phyloP scores from a whole-genome alignment of 2,888 invertebrate species.

The Cepaea hortensis region DNA sequence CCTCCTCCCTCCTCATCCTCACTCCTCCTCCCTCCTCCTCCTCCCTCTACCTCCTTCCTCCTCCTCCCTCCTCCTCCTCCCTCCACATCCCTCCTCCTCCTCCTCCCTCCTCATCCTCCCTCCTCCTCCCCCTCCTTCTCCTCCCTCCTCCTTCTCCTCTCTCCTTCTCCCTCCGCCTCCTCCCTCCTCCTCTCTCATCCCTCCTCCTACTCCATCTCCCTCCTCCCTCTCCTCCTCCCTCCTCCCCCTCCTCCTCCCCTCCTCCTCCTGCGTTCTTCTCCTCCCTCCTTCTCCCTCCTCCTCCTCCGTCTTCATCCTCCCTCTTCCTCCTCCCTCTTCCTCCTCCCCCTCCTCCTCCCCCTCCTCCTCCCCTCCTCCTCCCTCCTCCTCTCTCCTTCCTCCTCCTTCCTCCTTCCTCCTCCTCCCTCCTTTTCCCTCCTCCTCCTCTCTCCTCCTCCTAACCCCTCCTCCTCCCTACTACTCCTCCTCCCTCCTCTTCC shows the following conservation, averaged over 20 bases:
- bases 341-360: not conserved
- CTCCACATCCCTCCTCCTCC: no score
- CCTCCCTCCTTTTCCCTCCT: no score
- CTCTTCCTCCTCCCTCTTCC: no score
- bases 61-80: not conserved
- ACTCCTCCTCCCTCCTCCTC: no score
- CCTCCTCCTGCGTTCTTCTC: no score
- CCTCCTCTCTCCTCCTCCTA: constrained; percentile 8
- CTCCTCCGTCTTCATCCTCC: not conserved
- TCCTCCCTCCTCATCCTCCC: no score
- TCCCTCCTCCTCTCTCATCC: not conserved
- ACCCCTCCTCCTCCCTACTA: no score
- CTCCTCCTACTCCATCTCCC: not conserved
- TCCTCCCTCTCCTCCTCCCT: not conserved
- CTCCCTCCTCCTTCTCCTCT: not conserved
- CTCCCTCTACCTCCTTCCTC: not conserved
- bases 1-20: no score
- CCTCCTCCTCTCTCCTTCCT: not conserved
- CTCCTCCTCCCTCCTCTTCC: constrained; percentile 35
- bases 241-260: not conserved
- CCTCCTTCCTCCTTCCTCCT: not conserved
- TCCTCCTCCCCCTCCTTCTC: no score
- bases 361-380: no score
- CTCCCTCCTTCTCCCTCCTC: no score
- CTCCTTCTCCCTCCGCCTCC: not conserved